Percentiles rank a stretch among this genome's conserved stretches.
Conservation (phyloP, 1,140 invertebrate genomes). For the Drosophila gunungcola region DNA sequence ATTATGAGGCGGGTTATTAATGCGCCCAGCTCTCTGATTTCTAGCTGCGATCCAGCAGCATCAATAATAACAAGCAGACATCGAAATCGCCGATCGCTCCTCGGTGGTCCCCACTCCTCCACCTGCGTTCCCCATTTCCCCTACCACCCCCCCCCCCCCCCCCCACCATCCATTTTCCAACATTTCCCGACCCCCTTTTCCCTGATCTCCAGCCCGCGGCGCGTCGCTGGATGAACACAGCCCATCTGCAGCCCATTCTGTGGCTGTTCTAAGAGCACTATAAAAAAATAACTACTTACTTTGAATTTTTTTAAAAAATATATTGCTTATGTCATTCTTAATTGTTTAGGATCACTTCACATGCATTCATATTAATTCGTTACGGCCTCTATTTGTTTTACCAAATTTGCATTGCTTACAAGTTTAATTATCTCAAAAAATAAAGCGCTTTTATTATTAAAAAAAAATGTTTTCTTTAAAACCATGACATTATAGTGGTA, state of each 20-base stretch:
- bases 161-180: no score
- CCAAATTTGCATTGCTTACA: no score
- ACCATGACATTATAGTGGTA: no score
- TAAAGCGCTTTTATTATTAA: no score
- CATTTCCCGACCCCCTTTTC: background rate
- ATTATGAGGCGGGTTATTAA: constrained; percentile 73
- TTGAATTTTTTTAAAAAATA: no score
- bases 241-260: constrained; percentile 36
- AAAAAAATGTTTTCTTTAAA: no score
- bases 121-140: background rate
- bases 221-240: constrained; percentile 29
- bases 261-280: constrained; percentile 4
- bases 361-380: no score
- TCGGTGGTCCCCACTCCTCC: constrained; percentile 59
- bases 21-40: constrained; percentile 36
- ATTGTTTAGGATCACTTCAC: no score
- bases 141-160: no score
- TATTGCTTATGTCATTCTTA: no score
- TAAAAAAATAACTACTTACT: background rate
- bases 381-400: no score
- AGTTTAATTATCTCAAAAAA: no score
- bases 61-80: constrained; percentile 77
- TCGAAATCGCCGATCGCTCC: constrained; percentile 56
- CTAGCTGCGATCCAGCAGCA: constrained; percentile 51
- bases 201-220: constrained; percentile 48